Evolutionary conservation across 2,797 vertebrate genomes (phyloP), one percentile per base, ranked within the genome.

Genomic region (Falco concolor): DNA sequence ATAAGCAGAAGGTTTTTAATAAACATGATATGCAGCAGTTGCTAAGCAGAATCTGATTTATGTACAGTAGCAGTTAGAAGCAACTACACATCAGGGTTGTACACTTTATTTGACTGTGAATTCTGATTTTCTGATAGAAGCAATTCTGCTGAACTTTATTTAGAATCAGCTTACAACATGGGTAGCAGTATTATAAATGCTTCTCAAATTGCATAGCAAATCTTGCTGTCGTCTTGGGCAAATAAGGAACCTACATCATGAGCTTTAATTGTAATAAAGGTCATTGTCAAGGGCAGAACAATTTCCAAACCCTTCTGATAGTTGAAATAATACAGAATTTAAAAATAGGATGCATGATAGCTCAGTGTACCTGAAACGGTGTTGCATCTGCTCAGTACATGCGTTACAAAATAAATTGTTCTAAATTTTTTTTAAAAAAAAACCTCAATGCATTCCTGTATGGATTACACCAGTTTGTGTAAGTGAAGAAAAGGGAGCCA

Each of bases 1-100:
- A 96, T 90, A 97, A 96, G 95, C 97, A 96, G 97, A 97, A 97
- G 97, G 96, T 97, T 95, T 98, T 98, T 97, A 96, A 97, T 97
- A 97, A 98, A 97, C 96, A 97, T 97, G 97, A 96, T 97, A 96
- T 96, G 94, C 97, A 94, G 97, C 97, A 90, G 97, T 97, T 94
- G 93, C 97, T 96, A 96, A 97, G 97, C 92, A 97, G 96, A 97
- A 96, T 96, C 94, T 97, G 97, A 97, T 97, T 97, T 97, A 96
- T 92, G 93, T 95, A 95, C 89, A 78, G 91, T 96, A 95, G 97
- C 95, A 79, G 86, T 65, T 89, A 89, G 32, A 91, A 96, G 96
- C 93, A 92, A 90, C 96, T 90, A 96, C 65, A 85, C 94, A 89
- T 91, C 96, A 70, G 97, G 97, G 97, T 96, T 94, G 90, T 81